Base-by-base conservation (phyloP, 2,113 vertebrate species). In the Seriola quinqueradiata region DNA sequence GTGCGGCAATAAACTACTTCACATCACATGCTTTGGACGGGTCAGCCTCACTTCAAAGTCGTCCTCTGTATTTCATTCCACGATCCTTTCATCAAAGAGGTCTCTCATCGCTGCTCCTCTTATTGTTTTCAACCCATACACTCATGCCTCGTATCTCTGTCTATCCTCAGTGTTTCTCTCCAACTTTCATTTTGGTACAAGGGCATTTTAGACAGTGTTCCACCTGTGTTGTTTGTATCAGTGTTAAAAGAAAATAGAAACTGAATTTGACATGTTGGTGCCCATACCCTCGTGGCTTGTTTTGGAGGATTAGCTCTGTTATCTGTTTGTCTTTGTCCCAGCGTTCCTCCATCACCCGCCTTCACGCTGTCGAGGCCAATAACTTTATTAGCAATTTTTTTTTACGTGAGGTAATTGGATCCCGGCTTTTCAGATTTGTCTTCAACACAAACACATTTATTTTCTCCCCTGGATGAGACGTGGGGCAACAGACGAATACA, bases 11-110 rank as follows among this genome's bases (percentile, higher is more conserved):
- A 81, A 76, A 81, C 67, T 6, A 63, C 32, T 76, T 73, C 21
- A 66, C 59, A 61, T 79, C 28, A 57, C 52, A 28, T 28, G 67
- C 66, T 50, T 48, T 10, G 25, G 54, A 83, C 64, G 28, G 70
- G 63, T 57, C 77, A 5, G 23, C n/a, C 32, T 40, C 57, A 82
- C 82, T 90, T 90, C 85, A 92, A 89, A 86, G 82, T 42, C 83
- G 4, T 13, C 34, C 11, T 34, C 14, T 59, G 10, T 11, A 17
- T 75, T 82, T 82, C 64, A 83, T 90, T 25, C 25, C 25, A 25
- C 25, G 25, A 25, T 25, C 1, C 25, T 25, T 25, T 25, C 25
- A 25, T 25, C 72, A 63, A 38, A 72, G 36, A 44, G 46, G 25
- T 25, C 25, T 25, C 25, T 60, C 59, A 16, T 52, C 32, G 3